Conservation (phyloP, 2,797 vertebrate species). For the Urophycis tenuis region DNA sequence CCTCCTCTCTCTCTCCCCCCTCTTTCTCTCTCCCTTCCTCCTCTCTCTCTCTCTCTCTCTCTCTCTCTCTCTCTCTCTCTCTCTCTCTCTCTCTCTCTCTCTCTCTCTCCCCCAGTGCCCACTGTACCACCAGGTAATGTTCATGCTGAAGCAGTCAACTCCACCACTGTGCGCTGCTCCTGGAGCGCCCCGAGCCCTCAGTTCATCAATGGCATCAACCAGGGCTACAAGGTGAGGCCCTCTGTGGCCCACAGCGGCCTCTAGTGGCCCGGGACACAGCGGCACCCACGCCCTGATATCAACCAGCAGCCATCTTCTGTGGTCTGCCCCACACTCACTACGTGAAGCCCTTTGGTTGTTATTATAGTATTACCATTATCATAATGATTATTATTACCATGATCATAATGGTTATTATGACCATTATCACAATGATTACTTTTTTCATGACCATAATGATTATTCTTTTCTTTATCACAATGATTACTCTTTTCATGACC, state of each 20-base stretch:
- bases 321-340: neutral
- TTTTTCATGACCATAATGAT: no score
- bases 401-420: no score
- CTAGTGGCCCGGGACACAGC: slow-evolving; percentile 53
- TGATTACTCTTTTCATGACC: no score
- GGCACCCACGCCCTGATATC: neutral
- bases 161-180: slow-evolving; percentile 90
- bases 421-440: no score
- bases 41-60: slow-evolving; percentile 19
- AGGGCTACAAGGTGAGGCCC: slow-evolving; percentile 91
- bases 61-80: slow-evolving; percentile 12
- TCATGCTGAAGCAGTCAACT: slow-evolving; percentile 86
- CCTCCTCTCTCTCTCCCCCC: slow-evolving; percentile 21
- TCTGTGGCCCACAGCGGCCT: slow-evolving; percentile 53
- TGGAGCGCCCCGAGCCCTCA: slow-evolving; percentile 98
- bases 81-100: neutral
- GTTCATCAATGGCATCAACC: slow-evolving; percentile 99
- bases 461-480: no score
- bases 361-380: no score
- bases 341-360: no score
- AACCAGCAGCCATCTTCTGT: neutral
- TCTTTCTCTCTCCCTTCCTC: slow-evolving; percentile 18
- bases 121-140: slow-evolving; percentile 93
- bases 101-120: slow-evolving; percentile 75
- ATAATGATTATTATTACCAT: no score